Evolutionary conservation across 2,888 invertebrate species (phyloP), one percentile per base, ranked within the genome.

Genomic region (Nomada flava): DNA sequence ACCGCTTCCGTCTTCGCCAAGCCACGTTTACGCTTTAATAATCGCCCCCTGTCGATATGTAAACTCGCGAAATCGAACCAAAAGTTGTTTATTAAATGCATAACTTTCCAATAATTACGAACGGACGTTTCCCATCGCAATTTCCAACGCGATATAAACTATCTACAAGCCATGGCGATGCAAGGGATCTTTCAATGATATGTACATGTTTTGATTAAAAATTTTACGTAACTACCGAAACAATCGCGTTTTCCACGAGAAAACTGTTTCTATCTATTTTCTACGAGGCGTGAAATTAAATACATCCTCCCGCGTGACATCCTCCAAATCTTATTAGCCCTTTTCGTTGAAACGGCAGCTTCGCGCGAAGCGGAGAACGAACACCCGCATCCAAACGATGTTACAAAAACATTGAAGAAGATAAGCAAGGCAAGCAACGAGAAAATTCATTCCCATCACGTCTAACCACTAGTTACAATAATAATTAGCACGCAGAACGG

Each of bases 401-500:
- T 71, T 64, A 62, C 53, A 23, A 64, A 53, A 78, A 76, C 65
- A 57, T 71, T 55, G 57, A 60, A 72, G 75, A 74, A 72, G 76
- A 76, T 59, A 74, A 88, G 71, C 74, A 79, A 79, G 64, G 53
- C 55, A 57, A 76, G 57, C 64, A 63, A 70, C 72, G 62, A 42
- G 70, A 75, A 73, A 50, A 52, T 63, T 59, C 36, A 57, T 57
- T 62, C 68, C 29, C 63, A 10, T 3, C 50, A 15, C 57, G 36
- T 52, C 68, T 73, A 77, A 74, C n/a, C n/a, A 52, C 67, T 81
- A 84, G 84, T 70, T 83, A 44, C 23, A 47, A 73, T 65, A 79
- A 76, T 88, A 79, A 76, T 88, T 75, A 88, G 65, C 68, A 84
- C 77, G 69, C 68, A 53, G 76, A 73, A 82, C 79, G 81, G 74